Conservation (phyloP, 1,140 invertebrate genomes). For the Teleopsis dalmanni region DNA sequence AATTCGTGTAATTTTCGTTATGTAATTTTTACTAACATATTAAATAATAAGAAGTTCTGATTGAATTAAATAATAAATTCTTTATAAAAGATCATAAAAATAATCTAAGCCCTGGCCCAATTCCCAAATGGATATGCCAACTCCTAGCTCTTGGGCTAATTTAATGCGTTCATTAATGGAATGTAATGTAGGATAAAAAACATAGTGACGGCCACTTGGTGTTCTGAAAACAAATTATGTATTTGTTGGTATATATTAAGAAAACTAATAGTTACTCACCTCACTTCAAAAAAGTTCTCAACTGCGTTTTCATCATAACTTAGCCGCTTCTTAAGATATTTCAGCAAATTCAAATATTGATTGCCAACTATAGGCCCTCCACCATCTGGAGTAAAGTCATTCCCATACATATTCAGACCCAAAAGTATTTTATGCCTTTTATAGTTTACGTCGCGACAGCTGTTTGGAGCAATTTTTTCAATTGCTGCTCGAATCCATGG, state of each 20-base stretch:
- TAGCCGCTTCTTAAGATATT: slow-evolving; percentile 62
- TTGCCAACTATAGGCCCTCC: slow-evolving; percentile 70
- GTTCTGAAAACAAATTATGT: slow-evolving; percentile 49
- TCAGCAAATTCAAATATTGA: slow-evolving; percentile 66
- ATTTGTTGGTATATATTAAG: background rate
- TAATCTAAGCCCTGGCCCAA: slow-evolving; percentile 90
- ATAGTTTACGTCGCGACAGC: slow-evolving; percentile 46
- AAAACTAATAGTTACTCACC: slow-evolving; percentile 64
- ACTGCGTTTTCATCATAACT: slow-evolving; percentile 67
- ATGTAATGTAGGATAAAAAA: slow-evolving; percentile 84
- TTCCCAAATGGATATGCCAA: slow-evolving; percentile 90
- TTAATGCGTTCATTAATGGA: slow-evolving; percentile 76
- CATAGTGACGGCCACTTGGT: slow-evolving; percentile 56
- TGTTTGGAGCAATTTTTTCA: slow-evolving; percentile 59
- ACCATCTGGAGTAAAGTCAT: slow-evolving; percentile 71
- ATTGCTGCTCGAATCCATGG: slow-evolving; percentile 76
- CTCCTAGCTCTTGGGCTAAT: slow-evolving; percentile 68
- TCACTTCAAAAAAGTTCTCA: slow-evolving; percentile 82
- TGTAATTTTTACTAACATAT: too few species aligned
- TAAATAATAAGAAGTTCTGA: too few species aligned
- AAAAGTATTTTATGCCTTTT: slow-evolving; percentile 72
- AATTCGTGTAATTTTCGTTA: too few species aligned
- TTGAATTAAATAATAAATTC: slow-evolving; percentile 6
- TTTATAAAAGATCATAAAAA: slow-evolving; percentile 87
- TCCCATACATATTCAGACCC: slow-evolving; percentile 91